A percentile compares a stretch with the other conserved stretches of the same genome.
Evolutionary conservation across 2,888 invertebrate genomes (phyloP).

Genomic region (Drosophila prostipennis): DNA sequence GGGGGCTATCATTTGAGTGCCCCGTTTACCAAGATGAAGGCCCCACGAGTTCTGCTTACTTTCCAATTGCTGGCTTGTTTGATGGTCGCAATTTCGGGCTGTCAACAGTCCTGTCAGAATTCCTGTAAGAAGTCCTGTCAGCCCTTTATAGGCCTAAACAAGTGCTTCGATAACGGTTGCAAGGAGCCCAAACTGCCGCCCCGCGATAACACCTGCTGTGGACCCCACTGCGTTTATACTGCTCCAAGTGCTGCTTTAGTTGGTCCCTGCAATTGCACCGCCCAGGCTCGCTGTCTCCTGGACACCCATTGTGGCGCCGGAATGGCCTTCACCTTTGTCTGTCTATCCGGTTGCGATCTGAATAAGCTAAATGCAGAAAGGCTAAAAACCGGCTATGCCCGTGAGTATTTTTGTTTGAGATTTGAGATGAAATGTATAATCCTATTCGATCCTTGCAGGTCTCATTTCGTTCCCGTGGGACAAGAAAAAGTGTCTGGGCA

Average conservation of each 20-base stretch:
- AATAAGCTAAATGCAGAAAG: neutral
- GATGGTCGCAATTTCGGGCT: neutral
- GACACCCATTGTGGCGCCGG: constrained; percentile 22
- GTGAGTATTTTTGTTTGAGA: constrained; percentile 12
- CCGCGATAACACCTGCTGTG: constrained; percentile 32
- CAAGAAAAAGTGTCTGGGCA: neutral
- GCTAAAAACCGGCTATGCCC: constrained; percentile 1
- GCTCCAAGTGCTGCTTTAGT: neutral
- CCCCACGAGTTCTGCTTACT: constrained; percentile 5
- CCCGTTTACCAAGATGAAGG: constrained; percentile 4
- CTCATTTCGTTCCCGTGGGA: neutral
- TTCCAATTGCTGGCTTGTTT: neutral
- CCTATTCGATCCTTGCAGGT: neutral
- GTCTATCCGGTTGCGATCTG: neutral
- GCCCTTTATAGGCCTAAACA: constrained; percentile 7
- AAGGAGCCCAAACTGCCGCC: constrained; percentile 24
- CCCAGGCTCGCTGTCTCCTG: constrained; percentile 2
- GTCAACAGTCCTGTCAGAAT: neutral
- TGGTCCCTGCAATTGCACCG: neutral
- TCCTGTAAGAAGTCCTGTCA: neutral
- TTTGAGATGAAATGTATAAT: neutral
- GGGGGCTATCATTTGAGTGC: neutral
- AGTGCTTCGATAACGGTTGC: neutral
- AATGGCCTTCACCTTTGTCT: neutral
- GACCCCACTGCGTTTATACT: constrained; percentile 15